phyloP scores from a whole-genome alignment of 30 jellyfish, hydroid and myxozoan genomes.

The Cassiopea xamachana region DNA sequence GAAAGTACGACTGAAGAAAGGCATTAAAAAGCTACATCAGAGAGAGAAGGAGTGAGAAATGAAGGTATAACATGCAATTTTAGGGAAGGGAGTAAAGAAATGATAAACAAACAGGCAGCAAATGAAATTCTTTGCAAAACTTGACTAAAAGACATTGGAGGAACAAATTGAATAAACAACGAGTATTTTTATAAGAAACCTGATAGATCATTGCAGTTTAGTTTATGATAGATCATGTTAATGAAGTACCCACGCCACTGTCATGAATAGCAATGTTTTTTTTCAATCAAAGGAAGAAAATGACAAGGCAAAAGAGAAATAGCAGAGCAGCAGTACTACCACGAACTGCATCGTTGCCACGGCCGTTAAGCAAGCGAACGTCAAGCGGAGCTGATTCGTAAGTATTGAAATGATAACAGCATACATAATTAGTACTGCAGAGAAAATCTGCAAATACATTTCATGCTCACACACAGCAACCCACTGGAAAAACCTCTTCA shows the following conservation, averaged over 20 bases:
- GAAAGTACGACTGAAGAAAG: too few relatives aligned
- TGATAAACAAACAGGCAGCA: background rate
- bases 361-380: conserved; percentile 36
- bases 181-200: background rate
- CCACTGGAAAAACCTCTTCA: too few relatives aligned
- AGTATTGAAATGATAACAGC: background rate
- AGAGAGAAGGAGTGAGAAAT: too few relatives aligned
- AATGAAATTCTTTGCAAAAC: background rate
- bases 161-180: background rate
- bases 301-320: conserved; percentile 4
- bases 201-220: too few relatives aligned
- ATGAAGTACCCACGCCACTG: background rate
- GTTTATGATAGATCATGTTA: too few relatives aligned
- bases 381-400: conserved; percentile 1
- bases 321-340: conserved; percentile 36
- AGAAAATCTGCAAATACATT: too few relatives aligned
- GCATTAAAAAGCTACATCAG: too few relatives aligned
- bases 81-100: background rate
- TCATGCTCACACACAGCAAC: too few relatives aligned
- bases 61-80: too few relatives aligned
- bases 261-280: background rate
- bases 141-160: background rate
- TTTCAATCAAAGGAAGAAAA: conserved; percentile 33
- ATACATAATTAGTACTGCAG: too few relatives aligned
- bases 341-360: conserved; percentile 52